A percentile compares a stretch with the other conserved stretches of the same genome.
Conservation (phyloP, 2,797 vertebrate genomes). For the Ctenopoma kingsleyae region DNA sequence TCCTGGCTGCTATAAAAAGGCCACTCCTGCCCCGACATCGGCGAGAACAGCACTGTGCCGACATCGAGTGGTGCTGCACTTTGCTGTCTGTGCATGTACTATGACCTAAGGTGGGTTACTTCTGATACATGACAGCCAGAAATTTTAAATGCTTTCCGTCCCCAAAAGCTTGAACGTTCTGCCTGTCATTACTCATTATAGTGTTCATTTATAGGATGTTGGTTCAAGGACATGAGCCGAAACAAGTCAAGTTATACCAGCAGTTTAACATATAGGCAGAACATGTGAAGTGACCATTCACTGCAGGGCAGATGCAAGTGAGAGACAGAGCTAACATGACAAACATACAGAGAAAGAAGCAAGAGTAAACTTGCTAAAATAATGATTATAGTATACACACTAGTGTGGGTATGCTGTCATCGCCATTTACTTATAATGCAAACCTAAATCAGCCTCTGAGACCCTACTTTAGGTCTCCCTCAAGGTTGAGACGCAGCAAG, state of each 20-base stretch:
- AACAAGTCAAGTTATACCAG: conserved; percentile 41
- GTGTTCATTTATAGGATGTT: background rate
- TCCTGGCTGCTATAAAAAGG: conserved; percentile 76
- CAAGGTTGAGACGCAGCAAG: conserved; percentile 1
- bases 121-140: conserved; percentile 59
- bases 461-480: background rate
- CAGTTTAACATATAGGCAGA: conserved; percentile 29
- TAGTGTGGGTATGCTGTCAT: conserved; percentile 21
- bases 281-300: conserved; percentile 23
- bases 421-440: conserved; percentile 29
- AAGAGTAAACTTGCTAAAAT: background rate
- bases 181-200: conserved; percentile 25
- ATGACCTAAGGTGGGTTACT: conserved; percentile 53
- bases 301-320: background rate
- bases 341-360: background rate
- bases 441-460: conserved; percentile 27
- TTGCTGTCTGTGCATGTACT: conserved; percentile 46
- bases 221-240: conserved; percentile 31
- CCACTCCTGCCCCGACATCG: conserved; percentile 56
- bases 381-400: background rate
- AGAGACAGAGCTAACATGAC: conserved; percentile 13
- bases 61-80: conserved; percentile 58
- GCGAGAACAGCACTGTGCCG: conserved; percentile 44
- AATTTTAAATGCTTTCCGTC: conserved; percentile 59
- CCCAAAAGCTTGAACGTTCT: conserved; percentile 37